Percentiles rank a stretch among this genome's conserved stretches.
Evolutionary conservation across 2,797 vertebrate genomes (phyloP).

Genomic region (Esox masquinongy): DNA sequence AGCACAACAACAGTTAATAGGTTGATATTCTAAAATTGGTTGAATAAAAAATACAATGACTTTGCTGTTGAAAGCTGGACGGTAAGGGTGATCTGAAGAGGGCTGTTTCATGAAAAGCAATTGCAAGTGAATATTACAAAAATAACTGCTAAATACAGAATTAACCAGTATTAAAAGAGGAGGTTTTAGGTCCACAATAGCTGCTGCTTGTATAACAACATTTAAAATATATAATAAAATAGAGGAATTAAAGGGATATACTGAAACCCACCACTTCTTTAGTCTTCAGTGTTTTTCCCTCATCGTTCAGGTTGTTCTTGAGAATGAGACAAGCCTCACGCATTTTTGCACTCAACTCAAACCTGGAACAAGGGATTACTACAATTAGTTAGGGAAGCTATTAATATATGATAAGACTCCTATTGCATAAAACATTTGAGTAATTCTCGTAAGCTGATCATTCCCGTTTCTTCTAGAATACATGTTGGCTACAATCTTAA

Average conservation of each 20-base stretch:
- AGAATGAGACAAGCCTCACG: conserved; percentile 90
- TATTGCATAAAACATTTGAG: neutral
- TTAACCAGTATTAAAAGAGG: too few relatives aligned
- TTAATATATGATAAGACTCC: neutral
- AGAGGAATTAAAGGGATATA: neutral
- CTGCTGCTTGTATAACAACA: neutral
- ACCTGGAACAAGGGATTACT: conserved; percentile 70
- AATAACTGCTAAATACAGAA: too few relatives aligned
- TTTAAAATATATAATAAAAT: neutral
- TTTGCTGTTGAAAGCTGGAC: too few relatives aligned
- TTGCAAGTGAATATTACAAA: too few relatives aligned
- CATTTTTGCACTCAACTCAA: conserved; percentile 89
- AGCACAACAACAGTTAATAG: too few relatives aligned
- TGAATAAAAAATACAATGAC: too few relatives aligned
- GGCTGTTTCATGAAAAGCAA: too few relatives aligned
- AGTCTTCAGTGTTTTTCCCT: conserved; percentile 73
- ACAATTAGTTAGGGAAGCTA: neutral
- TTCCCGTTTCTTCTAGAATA: neutral
- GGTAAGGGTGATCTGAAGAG: too few relatives aligned
- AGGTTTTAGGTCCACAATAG: too few relatives aligned
- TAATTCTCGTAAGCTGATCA: neutral
- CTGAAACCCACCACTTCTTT: conserved; percentile 83
- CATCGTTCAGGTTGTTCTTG: conserved; percentile 83
- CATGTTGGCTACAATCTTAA: neutral
- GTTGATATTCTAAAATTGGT: too few relatives aligned